phyloP scores from a whole-genome alignment of 2,888 invertebrate species.

The Calameuta filiformis region DNA sequence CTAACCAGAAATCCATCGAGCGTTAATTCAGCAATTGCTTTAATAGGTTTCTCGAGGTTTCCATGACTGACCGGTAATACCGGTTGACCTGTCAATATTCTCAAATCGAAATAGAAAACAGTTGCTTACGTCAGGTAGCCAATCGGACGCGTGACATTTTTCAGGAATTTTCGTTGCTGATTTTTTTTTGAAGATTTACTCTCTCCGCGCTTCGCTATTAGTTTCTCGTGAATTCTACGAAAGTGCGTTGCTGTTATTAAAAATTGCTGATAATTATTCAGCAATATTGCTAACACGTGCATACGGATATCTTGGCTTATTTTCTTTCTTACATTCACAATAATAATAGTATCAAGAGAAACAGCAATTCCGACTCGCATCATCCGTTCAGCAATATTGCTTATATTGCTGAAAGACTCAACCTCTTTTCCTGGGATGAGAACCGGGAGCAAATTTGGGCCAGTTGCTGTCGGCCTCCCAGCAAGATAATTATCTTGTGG shows the following conservation, averaged over 20 bases:
- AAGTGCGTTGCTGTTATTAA: neutral
- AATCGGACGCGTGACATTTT: neutral
- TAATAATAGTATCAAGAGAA: neutral
- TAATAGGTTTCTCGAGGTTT: neutral
- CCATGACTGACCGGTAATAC: neutral
- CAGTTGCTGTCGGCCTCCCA: slow-evolving; percentile 37
- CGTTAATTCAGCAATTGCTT: neutral
- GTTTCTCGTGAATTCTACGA: neutral
- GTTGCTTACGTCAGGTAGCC: neutral
- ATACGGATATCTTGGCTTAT: neutral
- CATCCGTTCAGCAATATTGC: neutral
- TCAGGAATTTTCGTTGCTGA: neutral
- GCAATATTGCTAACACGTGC: neutral
- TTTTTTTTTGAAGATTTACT: neutral
- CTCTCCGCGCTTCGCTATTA: neutral
- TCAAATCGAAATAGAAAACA: neutral
- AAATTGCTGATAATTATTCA: neutral
- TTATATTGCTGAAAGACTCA: neutral
- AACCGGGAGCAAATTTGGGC: slow-evolving; percentile 46
- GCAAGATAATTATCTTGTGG: slow-evolving; percentile 44
- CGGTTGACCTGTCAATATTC: neutral
- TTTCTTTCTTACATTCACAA: neutral
- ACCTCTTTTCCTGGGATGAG: neutral
- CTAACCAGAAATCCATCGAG: neutral
- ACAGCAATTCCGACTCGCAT: neutral